Percentiles rank a stretch among this genome's conserved stretches.
These are phyloP conservation scores for Lymantria dispar DNA, from an alignment of 2,888 invertebrate species.

Conservation along the genomic window DNA sequence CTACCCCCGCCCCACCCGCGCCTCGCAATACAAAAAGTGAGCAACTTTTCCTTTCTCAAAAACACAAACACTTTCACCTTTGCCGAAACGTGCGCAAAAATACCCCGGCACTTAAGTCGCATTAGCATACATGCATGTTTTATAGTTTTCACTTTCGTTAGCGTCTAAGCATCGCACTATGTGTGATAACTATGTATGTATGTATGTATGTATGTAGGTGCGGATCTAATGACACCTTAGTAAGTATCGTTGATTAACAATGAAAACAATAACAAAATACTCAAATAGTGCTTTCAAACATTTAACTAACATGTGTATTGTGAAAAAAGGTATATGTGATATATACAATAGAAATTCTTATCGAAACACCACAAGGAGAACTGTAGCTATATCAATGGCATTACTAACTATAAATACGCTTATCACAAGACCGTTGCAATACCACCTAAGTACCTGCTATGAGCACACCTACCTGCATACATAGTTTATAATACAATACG, in stretches of 20 bases:
- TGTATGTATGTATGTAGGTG: too few relatives aligned
- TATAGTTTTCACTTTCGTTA: slow-evolving; percentile 42
- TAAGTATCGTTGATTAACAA: neutral
- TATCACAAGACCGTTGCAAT: slow-evolving; percentile 18
- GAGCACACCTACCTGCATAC: too few relatives aligned
- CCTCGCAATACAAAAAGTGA: slow-evolving; percentile 70
- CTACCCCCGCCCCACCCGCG: slow-evolving; percentile 18
- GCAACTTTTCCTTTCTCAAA: slow-evolving; percentile 80
- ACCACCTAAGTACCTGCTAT: too few relatives aligned
- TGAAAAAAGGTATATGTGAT: too few relatives aligned
- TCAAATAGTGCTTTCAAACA: too few relatives aligned
- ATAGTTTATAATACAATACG: slow-evolving; percentile 1
- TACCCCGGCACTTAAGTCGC: slow-evolving; percentile 37
- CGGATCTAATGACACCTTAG: too few relatives aligned
- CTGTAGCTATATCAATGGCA: slow-evolving; percentile 26
- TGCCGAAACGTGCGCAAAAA: slow-evolving; percentile 66
- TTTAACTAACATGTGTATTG: neutral
- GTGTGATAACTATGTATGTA: too few relatives aligned
- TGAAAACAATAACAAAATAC: too few relatives aligned
- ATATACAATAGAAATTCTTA: slow-evolving; percentile 24
- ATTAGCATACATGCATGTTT: slow-evolving; percentile 40
- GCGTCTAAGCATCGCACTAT: neutral
- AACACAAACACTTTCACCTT: slow-evolving; percentile 76
- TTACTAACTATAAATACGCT: slow-evolving; percentile 30
- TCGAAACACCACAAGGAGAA: slow-evolving; percentile 15